A percentile compares a stretch with the other conserved stretches of the same genome.
Evolutionary conservation across 2,113 vertebrate genomes (phyloP).

Genomic region (Anser cygnoides): DNA sequence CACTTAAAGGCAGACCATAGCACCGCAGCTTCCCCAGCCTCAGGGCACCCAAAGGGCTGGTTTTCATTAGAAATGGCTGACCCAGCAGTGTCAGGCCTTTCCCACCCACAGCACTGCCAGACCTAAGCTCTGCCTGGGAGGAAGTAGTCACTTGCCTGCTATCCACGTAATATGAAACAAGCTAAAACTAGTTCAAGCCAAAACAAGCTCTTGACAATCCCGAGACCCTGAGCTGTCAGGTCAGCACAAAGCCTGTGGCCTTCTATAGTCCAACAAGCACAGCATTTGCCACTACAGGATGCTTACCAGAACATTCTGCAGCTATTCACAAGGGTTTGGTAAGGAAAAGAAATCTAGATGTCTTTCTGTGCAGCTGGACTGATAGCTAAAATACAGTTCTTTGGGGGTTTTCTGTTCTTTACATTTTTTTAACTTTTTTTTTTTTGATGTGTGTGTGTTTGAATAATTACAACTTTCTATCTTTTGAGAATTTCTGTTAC

Average conservation of each 20-base stretch:
- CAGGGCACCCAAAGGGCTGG: not conserved
- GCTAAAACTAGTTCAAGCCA: not conserved
- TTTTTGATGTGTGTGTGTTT: not conserved
- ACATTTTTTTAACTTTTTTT: not conserved
- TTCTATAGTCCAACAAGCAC: too few relatives aligned
- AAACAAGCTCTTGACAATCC: not conserved
- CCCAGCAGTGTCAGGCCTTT: not conserved
- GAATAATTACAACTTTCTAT: not conserved
- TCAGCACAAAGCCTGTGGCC: not conserved
- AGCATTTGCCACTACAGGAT: too few relatives aligned
- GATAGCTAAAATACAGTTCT: not conserved
- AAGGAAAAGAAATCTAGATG: not conserved
- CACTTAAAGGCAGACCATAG: not conserved
- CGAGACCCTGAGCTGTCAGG: not conserved
- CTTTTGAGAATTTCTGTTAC: not conserved
- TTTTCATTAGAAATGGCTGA: not conserved
- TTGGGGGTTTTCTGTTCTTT: not conserved
- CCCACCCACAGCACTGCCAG: not conserved
- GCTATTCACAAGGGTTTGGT: not conserved
- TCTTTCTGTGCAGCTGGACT: not conserved
- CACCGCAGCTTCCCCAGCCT: not conserved
- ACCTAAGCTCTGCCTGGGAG: accelerated
- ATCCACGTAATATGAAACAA: not conserved
- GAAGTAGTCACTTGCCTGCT: not conserved
- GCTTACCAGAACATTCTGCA: not conserved